These are phyloP conservation scores for Isichthys henryi DNA, from an alignment of 2,113 vertebrate genomes.

Conservation along the genomic window DNA sequence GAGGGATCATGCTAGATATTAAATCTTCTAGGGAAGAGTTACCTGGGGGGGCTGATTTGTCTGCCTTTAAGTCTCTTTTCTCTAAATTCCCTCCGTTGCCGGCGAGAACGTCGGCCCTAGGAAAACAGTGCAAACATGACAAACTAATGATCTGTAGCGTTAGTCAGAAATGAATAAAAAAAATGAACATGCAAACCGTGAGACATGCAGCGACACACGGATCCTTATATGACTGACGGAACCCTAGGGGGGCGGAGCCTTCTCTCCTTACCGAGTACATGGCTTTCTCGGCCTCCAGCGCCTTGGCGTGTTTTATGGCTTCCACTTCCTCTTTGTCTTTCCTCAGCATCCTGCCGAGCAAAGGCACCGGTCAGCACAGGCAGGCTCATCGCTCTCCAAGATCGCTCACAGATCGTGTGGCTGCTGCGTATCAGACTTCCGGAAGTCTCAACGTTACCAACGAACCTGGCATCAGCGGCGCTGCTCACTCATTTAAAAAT, in stretches of 20 bases:
- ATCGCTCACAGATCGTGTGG: background rate
- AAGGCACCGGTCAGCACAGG: constrained; percentile 10
- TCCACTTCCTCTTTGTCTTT: constrained; percentile 96
- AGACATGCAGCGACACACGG: background rate
- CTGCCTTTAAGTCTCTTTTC: constrained; percentile 89
- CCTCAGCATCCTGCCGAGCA: constrained; percentile 75
- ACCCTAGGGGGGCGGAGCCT: background rate
- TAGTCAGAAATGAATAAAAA: background rate
- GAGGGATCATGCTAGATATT: background rate
- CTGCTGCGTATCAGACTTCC: background rate
- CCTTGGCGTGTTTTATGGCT: constrained; percentile 93
- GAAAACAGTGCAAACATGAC: background rate
- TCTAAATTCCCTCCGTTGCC: constrained; percentile 87
- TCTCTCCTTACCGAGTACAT: constrained; percentile 86
- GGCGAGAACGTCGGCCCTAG: constrained; percentile 84
- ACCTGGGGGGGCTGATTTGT: constrained; percentile 96
- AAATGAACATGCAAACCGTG: background rate
- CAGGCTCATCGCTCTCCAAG: background rate
- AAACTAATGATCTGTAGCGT: background rate
- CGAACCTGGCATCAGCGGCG: background rate
- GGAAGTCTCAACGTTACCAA: background rate
- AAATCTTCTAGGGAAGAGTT: background rate
- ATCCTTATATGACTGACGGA: background rate
- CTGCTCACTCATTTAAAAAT: background rate
- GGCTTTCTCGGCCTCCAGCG: constrained; percentile 90